Evolutionary conservation across 2,888 invertebrate species (phyloP), one percentile per base, ranked within the genome.

Genomic region (Orchesellides sinensis): DNA sequence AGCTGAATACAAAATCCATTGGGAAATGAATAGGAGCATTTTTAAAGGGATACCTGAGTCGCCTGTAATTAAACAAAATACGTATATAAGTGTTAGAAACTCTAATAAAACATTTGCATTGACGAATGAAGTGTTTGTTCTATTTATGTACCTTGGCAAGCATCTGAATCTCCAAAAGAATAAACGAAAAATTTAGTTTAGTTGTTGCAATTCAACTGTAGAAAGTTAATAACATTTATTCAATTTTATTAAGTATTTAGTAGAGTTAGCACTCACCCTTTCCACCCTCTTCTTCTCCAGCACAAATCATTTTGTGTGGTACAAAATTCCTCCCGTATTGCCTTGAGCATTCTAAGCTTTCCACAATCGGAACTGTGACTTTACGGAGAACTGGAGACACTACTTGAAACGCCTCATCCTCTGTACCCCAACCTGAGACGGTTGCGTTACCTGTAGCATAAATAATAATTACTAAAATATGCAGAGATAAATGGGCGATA

Each of bases 381-480:
- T 82, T 82, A 3, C 82, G 21, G 10, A 82, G 21, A 17, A 82
- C 82, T 19, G 82, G 82, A 10, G 75, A 77, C 5, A 82, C 82
- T 5, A 40, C 32, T 40, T 74, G 74, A 14, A 49, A 77, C 0
- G 61, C 82, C 32, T 82, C 82, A 23, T 68, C 82, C 10, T 63
- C 70, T 1, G 75, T 77, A 6, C 82, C 82, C 82, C 82, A 82
- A 40, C 82, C 82, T 5, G 82, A 69, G 10, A 77, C 75, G 0
- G 75, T 82, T 5, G 45, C 82, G 17, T 70, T 45, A n/a, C 82
- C 82, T 75, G 27, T 27, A 25, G 23, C n/a, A 19, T n/a, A 27
- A 56, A 25, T 23, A 35, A 56, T 29, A 63, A 29, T 23, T 21
- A n/a, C 4, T 25, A 5, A 27, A 19, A 2, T n/a, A 35, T 32